Percentiles rank a stretch among this genome's conserved stretches.
These are phyloP conservation scores for Scolopax bukidnonensis DNA, from an alignment of 2,797 vertebrate species.

Conservation along the genomic window DNA sequence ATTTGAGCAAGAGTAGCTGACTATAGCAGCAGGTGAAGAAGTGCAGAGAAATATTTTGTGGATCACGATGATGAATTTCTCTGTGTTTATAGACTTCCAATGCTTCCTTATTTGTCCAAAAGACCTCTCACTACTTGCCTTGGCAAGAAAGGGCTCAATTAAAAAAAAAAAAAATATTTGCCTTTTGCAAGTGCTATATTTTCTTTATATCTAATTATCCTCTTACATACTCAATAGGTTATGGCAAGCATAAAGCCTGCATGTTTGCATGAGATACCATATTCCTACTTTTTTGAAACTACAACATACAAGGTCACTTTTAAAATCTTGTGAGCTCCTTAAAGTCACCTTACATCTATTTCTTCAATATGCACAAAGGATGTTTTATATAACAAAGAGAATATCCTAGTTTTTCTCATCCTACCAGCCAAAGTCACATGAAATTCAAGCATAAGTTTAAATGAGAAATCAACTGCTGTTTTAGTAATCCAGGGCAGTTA, in stretches of 20 bases:
- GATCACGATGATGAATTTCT: constrained; percentile 18
- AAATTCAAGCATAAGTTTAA: background rate
- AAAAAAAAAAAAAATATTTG: background rate
- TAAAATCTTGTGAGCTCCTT: background rate
- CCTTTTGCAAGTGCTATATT: background rate
- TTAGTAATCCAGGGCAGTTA: background rate
- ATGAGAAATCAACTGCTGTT: background rate
- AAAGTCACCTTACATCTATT: background rate
- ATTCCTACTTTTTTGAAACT: background rate
- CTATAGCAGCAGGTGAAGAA: constrained; percentile 24
- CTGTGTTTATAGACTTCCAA: background rate
- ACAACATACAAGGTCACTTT: background rate
- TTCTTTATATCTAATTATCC: background rate
- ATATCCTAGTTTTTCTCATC: background rate
- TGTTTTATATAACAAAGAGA: background rate
- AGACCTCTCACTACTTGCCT: background rate
- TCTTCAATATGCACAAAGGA: background rate
- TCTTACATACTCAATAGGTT: background rate
- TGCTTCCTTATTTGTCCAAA: background rate
- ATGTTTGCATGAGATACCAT: background rate
- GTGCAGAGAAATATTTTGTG: constrained; percentile 3
- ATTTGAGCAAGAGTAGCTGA: constrained; percentile 45
- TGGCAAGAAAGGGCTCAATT: background rate
- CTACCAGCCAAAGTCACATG: background rate
- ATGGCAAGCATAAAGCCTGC: background rate